Evolutionary conservation across 2,113 vertebrate genomes (phyloP), one percentile per base, ranked within the genome.

Genomic region (Zootoca vivipara): DNA sequence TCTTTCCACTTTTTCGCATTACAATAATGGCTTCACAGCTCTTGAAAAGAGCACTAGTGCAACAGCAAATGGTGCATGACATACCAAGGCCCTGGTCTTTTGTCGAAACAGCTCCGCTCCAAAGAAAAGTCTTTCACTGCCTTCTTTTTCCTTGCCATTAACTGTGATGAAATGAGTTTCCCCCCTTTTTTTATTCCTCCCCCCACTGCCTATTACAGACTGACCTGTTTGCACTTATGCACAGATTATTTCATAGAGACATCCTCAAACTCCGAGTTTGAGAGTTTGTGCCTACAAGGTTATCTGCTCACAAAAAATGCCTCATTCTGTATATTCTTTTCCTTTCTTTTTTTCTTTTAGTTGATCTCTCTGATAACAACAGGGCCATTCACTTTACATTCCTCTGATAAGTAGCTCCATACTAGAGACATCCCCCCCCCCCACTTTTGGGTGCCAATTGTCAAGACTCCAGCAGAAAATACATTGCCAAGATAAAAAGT

Each of bases 61-160:
- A 95, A 94, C 93, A 87, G 96, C 96, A 97, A 97, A 97, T 97
- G 97, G 97, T 96, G 97, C 97, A 95, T 97, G 97, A 97, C 97
- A 96, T 84, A 42, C 92, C 22, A 91, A 95, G 96, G 95, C 93
- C 95, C 95, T 30, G 92, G 95, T 94, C 95, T 96, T 88, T 96
- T 97, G 96, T 97, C 95, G 70, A 94, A 95, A 95, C 94, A 96
- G 95, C 96, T 96, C 94, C 82, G 96, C 96, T 97, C 96, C 96
- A 96, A 93, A 96, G 96, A 95, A 52, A 96, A 97, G 96, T 96
- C 97, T 97, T 97, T 97, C 96, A 95, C 95, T 96, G 95, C 96
- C 96, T 97, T 95, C 96, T 92, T 98, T 98, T 97, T 97, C 96
- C 96, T 97, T 96, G 95, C 96, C 97, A 97, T 98, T 98, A 98